Conservation (phyloP, 1,140 invertebrate species). For the Subanguina moxae region DNA sequence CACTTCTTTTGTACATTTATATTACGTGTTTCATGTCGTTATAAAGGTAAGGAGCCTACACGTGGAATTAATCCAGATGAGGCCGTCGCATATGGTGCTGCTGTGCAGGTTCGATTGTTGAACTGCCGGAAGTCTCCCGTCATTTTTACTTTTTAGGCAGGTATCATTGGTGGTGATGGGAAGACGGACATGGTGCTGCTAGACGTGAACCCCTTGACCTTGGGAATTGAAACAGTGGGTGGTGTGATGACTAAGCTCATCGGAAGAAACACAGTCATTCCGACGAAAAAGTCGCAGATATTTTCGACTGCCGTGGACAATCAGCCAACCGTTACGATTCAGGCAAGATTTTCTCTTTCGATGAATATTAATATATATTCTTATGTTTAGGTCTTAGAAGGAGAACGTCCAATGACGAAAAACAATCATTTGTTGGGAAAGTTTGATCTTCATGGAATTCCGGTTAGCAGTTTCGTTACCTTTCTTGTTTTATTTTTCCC, state of each 20-base stretch:
- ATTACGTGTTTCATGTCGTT: conserved; percentile 24
- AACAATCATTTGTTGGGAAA: conserved; percentile 3
- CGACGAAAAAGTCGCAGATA: background rate
- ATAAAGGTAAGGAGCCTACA: conserved; percentile 69
- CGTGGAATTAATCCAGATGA: conserved; percentile 68
- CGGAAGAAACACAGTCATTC: background rate
- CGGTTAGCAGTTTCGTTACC: conserved; percentile 34
- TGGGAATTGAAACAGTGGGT: background rate
- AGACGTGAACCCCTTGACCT: too few species aligned
- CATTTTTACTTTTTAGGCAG: too few species aligned
- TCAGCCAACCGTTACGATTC: conserved; percentile 3
- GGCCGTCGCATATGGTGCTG: conserved; percentile 60
- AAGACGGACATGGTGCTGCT: too few species aligned
- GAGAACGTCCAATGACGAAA: background rate
- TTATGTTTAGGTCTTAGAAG: conserved; percentile 11
- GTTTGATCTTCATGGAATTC: conserved; percentile 65
- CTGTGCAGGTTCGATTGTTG: conserved; percentile 76
- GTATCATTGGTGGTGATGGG: too few species aligned
- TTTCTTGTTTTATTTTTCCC: too few species aligned
- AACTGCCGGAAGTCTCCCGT: conserved; percentile 63
- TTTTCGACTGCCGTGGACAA: background rate
- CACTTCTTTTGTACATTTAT: conserved; percentile 60
- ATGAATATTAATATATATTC: conserved; percentile 18
- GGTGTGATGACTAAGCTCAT: conserved; percentile 1
- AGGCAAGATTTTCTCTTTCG: background rate